phyloP scores from a whole-genome alignment of 2,888 invertebrate species.

The Plutella xylostella region DNA sequence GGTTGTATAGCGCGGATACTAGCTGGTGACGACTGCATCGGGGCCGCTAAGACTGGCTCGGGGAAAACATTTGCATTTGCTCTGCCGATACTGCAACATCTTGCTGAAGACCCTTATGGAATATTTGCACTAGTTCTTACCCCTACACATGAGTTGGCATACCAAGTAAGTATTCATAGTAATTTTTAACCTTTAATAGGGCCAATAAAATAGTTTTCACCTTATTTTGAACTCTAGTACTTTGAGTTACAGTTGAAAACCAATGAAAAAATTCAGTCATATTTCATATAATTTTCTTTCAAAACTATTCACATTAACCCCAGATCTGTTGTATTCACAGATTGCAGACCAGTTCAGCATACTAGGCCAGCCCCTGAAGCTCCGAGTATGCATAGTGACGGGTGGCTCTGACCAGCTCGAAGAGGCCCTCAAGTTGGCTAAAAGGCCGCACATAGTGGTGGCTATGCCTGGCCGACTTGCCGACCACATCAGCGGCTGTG shows the following conservation, averaged over 20 bases:
- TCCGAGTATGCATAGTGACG: slow-evolving; percentile 89
- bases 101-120: slow-evolving; percentile 95
- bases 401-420: slow-evolving; percentile 94
- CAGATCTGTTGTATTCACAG: slow-evolving; percentile 38
- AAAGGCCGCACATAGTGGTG: slow-evolving; percentile 93
- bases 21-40: slow-evolving; percentile 88
- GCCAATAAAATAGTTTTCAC: no score
- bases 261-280: neutral
- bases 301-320: neutral
- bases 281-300: neutral
- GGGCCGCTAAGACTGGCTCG: slow-evolving; percentile 97
- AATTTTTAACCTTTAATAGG: no score
- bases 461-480: slow-evolving; percentile 96
- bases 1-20: slow-evolving; percentile 85
- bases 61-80: slow-evolving; percentile 99
- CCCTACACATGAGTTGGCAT: slow-evolving; percentile 93
- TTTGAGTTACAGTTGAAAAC: no score
- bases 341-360: slow-evolving; percentile 96
- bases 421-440: slow-evolving; percentile 86
- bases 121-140: slow-evolving; percentile 95
- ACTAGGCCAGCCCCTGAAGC: slow-evolving; percentile 87
- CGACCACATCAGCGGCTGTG: slow-evolving; percentile 91
- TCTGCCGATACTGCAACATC: slow-evolving; percentile 89
- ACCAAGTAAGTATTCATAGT: slow-evolving; percentile 72
- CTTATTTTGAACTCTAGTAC: no score